phyloP scores from a whole-genome alignment of 2,797 vertebrate genomes.

The Mus minutoides region DNA sequence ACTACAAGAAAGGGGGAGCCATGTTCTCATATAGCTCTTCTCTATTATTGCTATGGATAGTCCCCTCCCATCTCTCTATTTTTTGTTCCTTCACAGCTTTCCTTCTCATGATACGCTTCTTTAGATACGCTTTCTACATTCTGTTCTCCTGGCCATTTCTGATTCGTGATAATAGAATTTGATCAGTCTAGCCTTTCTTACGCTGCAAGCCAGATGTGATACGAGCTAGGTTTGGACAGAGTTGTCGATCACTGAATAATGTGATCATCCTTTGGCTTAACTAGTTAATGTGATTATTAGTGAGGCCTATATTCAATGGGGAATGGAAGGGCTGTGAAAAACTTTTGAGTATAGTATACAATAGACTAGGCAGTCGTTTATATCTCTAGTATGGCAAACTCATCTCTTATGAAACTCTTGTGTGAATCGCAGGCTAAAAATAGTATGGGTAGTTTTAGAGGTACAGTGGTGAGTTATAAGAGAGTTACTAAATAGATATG shows the following conservation, averaged over 20 bases:
- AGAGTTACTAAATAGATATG: slow-evolving; percentile 31
- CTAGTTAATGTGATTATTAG: slow-evolving; percentile 14
- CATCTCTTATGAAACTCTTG: not conserved
- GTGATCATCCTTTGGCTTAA: not conserved
- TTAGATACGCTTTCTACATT: not conserved
- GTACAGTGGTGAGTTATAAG: not conserved
- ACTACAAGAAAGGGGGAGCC: not conserved
- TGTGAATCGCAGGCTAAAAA: slow-evolving; percentile 9
- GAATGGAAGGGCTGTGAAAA: not conserved
- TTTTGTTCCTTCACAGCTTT: slow-evolving; percentile 14
- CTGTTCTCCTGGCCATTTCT: not conserved
- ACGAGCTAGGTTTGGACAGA: not conserved
- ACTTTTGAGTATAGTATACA: not conserved
- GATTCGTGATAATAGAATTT: slow-evolving; percentile 3
- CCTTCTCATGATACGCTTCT: not conserved
- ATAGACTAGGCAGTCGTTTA: not conserved
- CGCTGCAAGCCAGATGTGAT: not conserved
- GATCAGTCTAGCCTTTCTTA: not conserved
- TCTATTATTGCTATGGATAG: not conserved
- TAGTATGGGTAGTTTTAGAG: not conserved
- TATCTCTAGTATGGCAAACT: not conserved
- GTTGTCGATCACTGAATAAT: not conserved
- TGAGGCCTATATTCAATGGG: not conserved
- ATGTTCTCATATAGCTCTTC: not conserved
- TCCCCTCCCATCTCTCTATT: not conserved